Evolutionary conservation across 2,113 vertebrate genomes (phyloP), one percentile per base, ranked within the genome.

Genomic region (Ivindomyrus marchei): DNA sequence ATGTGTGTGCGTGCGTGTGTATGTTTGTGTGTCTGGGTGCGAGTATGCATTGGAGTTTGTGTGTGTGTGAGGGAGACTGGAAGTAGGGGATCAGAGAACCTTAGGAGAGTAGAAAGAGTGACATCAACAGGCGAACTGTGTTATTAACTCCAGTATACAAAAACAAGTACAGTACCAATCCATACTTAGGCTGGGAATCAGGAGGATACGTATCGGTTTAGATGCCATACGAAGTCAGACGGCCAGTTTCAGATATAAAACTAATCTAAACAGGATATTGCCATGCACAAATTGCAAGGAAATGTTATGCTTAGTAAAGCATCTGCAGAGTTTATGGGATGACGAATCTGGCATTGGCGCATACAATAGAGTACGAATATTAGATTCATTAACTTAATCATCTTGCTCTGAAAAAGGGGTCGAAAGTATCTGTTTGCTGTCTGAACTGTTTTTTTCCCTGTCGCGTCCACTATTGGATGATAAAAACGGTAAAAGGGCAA

Each of bases 61-160:
- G 92, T 91, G 90, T 6, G 80, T 39, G 88, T 39, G 50, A n/a
- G 52, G 77, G 91, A 70, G 52, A 80, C 91, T 91, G 88, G 80
- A 49, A 83, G 85, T 27, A 13, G 49, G 83, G 91, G 66, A 66
- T 62, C 89, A 91, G 89, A 83, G 90, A 88, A 84, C 7, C 91
- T 85, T 36, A 85, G 45, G 91, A 66, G 92, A 94, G 93, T 92
- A 92, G 91, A 91, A 95, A 94, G 89, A 94, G 95, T 86, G 96
- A 94, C 96, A 93, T 90, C 96, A 92, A 93, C 93, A 94, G 95
- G 96, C 92, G 89, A 93, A 90, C 92, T 89, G 66, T 86, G 93
- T 90, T 92, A 80, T 42, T 84, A 52, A 66, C 36, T 27, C 19
- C 31, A 88, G 56, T 4, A 62, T 2, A n/a, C 46, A 45, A 70